Evolutionary conservation across 2,888 invertebrate species (phyloP).

Genomic region (Anaspis maculata): DNA sequence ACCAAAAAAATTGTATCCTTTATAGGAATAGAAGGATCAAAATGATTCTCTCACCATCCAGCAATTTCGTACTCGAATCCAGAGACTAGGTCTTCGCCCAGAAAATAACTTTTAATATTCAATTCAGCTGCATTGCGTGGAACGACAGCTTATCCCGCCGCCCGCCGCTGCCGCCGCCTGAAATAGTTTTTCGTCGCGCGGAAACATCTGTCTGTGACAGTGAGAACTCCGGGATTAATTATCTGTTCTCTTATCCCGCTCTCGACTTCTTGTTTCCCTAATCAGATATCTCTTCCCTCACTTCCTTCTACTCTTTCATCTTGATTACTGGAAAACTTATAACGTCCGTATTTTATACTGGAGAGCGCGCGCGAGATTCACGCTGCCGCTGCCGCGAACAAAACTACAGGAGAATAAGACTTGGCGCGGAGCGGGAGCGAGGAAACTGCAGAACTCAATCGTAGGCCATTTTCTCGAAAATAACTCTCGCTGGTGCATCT

Average conservation of each 20-base stretch:
- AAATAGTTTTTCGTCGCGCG: slow-evolving; percentile 28
- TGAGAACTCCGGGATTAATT: slow-evolving; percentile 32
- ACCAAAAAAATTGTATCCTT: too few species aligned
- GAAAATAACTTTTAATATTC: slow-evolving; percentile 11
- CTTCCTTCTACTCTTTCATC: slow-evolving; percentile 17
- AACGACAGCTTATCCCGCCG: slow-evolving; percentile 8
- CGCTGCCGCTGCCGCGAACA: too few species aligned
- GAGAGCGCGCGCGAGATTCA: slow-evolving; percentile 2
- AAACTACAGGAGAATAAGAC: too few species aligned
- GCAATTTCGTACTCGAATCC: not conserved
- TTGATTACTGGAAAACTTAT: slow-evolving; percentile 11
- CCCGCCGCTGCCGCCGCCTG: too few species aligned
- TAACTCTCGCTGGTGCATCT: too few species aligned
- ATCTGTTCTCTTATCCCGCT: slow-evolving; percentile 30
- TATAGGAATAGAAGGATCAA: too few species aligned
- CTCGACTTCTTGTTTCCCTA: slow-evolving; percentile 29
- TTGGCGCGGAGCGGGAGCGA: too few species aligned
- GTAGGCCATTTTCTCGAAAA: too few species aligned
- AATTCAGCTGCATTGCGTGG: slow-evolving; percentile 7
- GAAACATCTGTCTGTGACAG: slow-evolving; percentile 33
- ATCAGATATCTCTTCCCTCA: slow-evolving; percentile 30
- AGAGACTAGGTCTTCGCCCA: not conserved
- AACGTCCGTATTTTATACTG: slow-evolving; percentile 10
- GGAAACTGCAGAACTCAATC: too few species aligned
- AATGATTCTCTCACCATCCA: too few species aligned